Conservation (phyloP, 1,140 invertebrate species). For the Eufriesea mexicana region DNA sequence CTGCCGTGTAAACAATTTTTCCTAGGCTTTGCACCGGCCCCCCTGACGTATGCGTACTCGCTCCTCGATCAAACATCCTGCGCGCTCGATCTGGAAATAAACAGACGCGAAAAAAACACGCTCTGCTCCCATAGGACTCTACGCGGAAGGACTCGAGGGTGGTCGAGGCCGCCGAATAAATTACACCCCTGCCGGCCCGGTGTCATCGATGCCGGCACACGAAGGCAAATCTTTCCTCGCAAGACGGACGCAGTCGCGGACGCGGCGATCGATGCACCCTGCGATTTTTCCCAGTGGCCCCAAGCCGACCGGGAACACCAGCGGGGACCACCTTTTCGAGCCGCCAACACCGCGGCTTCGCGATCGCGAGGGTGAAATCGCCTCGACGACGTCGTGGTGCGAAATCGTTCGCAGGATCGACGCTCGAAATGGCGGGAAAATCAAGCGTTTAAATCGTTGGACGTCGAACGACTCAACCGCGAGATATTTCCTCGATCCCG, state of each 20-base stretch:
- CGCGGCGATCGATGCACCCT: conserved; percentile 36
- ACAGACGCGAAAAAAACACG: not conserved
- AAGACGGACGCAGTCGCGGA: conserved; percentile 41
- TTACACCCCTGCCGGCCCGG: no score
- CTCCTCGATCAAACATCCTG: not conserved
- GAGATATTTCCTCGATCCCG: no score
- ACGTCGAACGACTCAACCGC: no score
- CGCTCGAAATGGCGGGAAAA: no score
- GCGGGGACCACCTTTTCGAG: not conserved
- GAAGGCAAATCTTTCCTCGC: not conserved
- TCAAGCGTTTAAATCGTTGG: no score
- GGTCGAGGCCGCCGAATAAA: not conserved
- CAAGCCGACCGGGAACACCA: conserved; percentile 6
- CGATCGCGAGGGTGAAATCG: no score
- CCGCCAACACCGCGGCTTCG: no score
- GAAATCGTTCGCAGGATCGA: no score
- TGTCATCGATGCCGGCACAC: not conserved
- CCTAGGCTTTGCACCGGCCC: not conserved
- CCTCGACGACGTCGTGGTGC: no score
- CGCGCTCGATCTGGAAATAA: not conserved
- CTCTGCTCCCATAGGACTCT: no score
- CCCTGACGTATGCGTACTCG: not conserved
- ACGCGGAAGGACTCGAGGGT: no score
- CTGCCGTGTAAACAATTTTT: conserved; percentile 8
- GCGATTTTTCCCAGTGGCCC: conserved; percentile 24